Base-by-base conservation (phyloP, 2,113 vertebrate genomes). In the Carassius carassius region DNA sequence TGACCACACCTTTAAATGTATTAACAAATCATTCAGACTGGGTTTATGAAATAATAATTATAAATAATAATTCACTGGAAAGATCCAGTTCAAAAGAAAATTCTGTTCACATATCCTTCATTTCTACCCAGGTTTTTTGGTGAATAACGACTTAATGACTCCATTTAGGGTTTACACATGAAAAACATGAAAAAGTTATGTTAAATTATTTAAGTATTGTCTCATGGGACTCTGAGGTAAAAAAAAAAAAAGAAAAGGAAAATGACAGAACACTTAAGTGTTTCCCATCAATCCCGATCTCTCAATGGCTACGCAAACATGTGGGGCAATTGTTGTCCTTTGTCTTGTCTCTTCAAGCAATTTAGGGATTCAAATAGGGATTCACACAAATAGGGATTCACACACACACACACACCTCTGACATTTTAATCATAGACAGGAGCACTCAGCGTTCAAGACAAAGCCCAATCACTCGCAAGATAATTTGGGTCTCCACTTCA, bases 401-500 rank as follows among this genome's bases (percentile, higher is more conserved):
- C 75, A 79, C 82, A 87, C 32, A 35, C 32, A 35, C 32, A 37
- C 84, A 86, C 84, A 90, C 86, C 79, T 88, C 88, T 76, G 70
- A 92, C 93, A 94, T 93, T 94, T 94, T 93, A 95, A 94, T 95
- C 94, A 94, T 91, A 93, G 90, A 84, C 88, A 87, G 89, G 89
- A 90, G 90, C 91, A 89, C 91, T 92, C 92, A 87, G 87, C 82
- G 89, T 92, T 90, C 92, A 93, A 84, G 91, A 94, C 94, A 94
- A 94, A 94, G 93, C 92, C 91, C 91, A 93, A 94, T 94, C 93
- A 93, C 91, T 90, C 86, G 86, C 87, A 89, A 92, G 94, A 94
- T 94, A 93, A 95, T 94, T 94, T 94, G 93, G 92, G 84, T 93
- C 94, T 94, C 92, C 94, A 89, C 94, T 94, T 94, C 93, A 95